These are phyloP conservation scores for Microctenopoma stevenorrisi DNA, from an alignment of 2,797 vertebrate genomes.

Conservation along the genomic window DNA sequence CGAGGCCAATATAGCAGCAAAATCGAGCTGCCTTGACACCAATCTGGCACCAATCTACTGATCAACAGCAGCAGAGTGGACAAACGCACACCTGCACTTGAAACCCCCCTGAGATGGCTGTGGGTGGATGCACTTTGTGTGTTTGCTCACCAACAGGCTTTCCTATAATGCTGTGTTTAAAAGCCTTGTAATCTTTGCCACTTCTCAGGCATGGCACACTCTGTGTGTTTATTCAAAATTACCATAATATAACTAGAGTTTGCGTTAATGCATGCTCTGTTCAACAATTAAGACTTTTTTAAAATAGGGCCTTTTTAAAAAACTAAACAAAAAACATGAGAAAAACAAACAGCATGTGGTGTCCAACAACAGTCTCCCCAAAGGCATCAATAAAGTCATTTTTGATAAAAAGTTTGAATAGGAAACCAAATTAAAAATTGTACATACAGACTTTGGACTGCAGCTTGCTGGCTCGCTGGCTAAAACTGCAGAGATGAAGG, in stretches of 20 bases:
- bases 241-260: not conserved
- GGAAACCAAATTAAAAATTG: not conserved
- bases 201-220: not conserved
- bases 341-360: too few species aligned
- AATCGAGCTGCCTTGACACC: conserved; percentile 66
- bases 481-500: conserved; percentile 1
- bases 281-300: too few species aligned
- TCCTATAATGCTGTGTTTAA: conserved; percentile 1
- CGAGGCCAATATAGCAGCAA: conserved; percentile 60
- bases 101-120: conserved; percentile 32
- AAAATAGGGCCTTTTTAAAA: too few species aligned
- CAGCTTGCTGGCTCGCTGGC: not conserved
- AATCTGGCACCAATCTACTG: conserved; percentile 76
- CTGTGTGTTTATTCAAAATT: not conserved
- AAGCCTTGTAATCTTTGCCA: conserved; percentile 6
- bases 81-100: conserved; percentile 20
- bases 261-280: too few species aligned
- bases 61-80: conserved; percentile 60
- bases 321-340: too few species aligned
- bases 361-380: too few species aligned
- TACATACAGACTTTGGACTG: not conserved
- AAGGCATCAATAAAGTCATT: too few species aligned
- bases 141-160: conserved; percentile 29
- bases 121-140: conserved; percentile 39
- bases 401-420: not conserved